Evolutionary conservation across 2,888 invertebrate genomes (phyloP).

Genomic region (Nasonia oneida): DNA sequence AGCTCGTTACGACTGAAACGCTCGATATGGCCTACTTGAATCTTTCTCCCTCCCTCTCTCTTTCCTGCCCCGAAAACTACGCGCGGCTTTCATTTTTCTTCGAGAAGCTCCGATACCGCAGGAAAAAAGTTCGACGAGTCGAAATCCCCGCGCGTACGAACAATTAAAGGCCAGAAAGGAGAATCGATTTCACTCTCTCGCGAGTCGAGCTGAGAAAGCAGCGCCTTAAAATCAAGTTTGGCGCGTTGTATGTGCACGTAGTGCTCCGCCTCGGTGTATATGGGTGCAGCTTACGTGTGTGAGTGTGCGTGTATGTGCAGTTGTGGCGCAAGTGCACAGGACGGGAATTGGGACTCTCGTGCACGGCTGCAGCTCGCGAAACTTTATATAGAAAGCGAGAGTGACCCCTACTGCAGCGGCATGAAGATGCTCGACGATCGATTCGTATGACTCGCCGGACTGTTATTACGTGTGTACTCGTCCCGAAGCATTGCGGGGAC

Average conservation of each 20-base stretch:
- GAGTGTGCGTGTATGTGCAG: neutral
- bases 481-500: neutral
- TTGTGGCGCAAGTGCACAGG: conserved; percentile 12
- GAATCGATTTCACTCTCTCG: conserved; percentile 61
- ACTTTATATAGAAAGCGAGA: conserved; percentile 61
- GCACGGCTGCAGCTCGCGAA: conserved; percentile 22
- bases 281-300: neutral
- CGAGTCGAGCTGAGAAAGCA: conserved; percentile 55
- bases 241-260: conserved; percentile 30
- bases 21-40: conserved; percentile 31
- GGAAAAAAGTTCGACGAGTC: neutral
- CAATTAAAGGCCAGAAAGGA: conserved; percentile 59
- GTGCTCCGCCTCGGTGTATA: neutral
- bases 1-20: neutral
- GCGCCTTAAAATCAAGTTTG: conserved; percentile 63
- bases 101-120: neutral
- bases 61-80: neutral
- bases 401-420: conserved; percentile 21
- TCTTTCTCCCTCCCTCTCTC: neutral
- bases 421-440: neutral
- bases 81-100: neutral
- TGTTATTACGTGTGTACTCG: neutral
- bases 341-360: conserved; percentile 57
- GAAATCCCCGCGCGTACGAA: conserved; percentile 24
- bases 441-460: neutral